A percentile compares a stretch with the other conserved stretches of the same genome.
Evolutionary conservation across 2,113 vertebrate genomes (phyloP).

Genomic region (Oryzias woworae): DNA sequence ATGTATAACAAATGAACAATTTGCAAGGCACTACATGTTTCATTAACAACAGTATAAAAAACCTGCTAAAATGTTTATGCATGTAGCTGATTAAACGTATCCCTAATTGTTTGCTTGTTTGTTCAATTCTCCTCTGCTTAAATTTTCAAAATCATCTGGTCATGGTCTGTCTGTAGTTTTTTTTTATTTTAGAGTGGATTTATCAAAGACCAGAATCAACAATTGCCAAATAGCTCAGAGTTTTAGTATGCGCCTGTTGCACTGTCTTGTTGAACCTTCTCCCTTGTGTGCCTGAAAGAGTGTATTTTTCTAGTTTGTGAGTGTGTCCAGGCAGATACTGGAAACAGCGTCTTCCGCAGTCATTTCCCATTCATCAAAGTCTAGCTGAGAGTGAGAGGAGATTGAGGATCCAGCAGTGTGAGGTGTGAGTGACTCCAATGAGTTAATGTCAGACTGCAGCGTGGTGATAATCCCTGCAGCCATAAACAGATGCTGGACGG

Average conservation of each 20-base stretch:
- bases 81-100: too few relatives aligned
- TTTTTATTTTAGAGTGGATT: too few relatives aligned
- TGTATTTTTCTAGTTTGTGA: slow-evolving; percentile 4
- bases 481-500: slow-evolving; percentile 72
- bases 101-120: too few relatives aligned
- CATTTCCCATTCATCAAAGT: slow-evolving; percentile 53
- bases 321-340: slow-evolving; percentile 3
- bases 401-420: slow-evolving; percentile 38
- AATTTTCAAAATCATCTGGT: too few relatives aligned
- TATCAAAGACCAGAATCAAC: too few relatives aligned
- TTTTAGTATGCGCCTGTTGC: slow-evolving; percentile 11
- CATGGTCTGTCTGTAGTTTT: neutral
- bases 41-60: too few relatives aligned
- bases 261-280: neutral
- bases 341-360: slow-evolving; percentile 33
- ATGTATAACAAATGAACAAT: too few relatives aligned
- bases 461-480: slow-evolving; percentile 70
- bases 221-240: slow-evolving; percentile 1
- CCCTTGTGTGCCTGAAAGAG: slow-evolving; percentile 18
- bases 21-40: too few relatives aligned
- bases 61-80: too few relatives aligned
- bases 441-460: slow-evolving; percentile 62
- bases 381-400: slow-evolving; percentile 43
- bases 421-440: slow-evolving; percentile 56
- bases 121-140: too few relatives aligned